Evolutionary conservation across 2,113 vertebrate species (phyloP), one percentile per base, ranked within the genome.

Genomic region (Neolamprologus brichardi): DNA sequence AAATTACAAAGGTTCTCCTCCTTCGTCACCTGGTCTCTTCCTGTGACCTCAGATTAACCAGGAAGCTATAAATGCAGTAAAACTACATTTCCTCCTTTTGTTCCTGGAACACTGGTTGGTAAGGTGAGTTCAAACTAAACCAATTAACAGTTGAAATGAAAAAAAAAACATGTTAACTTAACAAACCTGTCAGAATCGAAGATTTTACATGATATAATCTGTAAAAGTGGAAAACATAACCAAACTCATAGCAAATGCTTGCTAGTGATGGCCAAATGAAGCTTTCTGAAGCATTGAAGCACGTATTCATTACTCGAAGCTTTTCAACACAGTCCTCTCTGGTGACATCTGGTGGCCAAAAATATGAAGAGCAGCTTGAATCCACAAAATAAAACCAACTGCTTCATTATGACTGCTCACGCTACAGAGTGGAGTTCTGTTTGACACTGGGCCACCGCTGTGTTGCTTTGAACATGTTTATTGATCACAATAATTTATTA

Each of bases 321-420:
- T 25, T 54, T 54, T 54, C 11, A 54, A 23, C 52, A 54, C 11
- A 3, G 20, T 13, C 53, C 53, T 54, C 53, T 25, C 20, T 54
- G 20, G 11, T 7, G 53, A 54, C 20, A 54, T 54, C 53, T 54
- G 53, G 20, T 54, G 20, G 53, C 53, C 2, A 54, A 1, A 54
- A 0, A 13, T 54, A 25, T 54, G 53, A 54, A 54, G 53, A 54
- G 53, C 20, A 54, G 53, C 20, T 54, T 54, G 53, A 25, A 14
- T 25, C 53, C 6, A 54, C 20, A 54, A 54, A 54, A 25, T 54
- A 54, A 54, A 54, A 54, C 4, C 0, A 54, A 13, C 20, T 54
- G 20, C 2, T 54, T 54, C 11, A 25, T 25, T 54, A 2, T 25
- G 53, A 54, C 11, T 54, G 11, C 20, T 0, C 0, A 54, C 6